Base-by-base conservation (phyloP, 2,888 invertebrate species). In the Chesias legatella region DNA sequence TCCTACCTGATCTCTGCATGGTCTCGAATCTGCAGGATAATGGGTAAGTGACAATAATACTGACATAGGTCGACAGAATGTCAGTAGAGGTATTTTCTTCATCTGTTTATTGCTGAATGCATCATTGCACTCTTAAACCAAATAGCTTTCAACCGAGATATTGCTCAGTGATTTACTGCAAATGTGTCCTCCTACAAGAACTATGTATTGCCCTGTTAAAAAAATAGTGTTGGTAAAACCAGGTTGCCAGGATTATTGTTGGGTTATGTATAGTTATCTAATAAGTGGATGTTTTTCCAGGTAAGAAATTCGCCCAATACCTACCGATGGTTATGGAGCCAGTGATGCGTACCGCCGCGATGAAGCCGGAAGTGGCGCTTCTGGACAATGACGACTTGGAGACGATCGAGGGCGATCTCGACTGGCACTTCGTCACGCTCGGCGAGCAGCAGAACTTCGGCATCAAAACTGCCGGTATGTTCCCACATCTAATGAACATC, bases 1-100 rank as follows among this genome's bases (percentile, higher is more conserved):
- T 97, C 97, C 7, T 99, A 98, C 83, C 93, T 99, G 77, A 99
- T 99, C 57, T 97, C 98, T 0, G 98, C 99, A 0, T 99, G 99
- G 99, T 98, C 99, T 0, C 92, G 99, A 55, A 98, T 99, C 81
- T 99, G 99, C 86, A 98, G 98, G 82, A 95, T 98, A 62, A 90
- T 98, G 78, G 88, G 88, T 88, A 63, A 53, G 51, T 44, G 13
- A n/a, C n/a, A n/a, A n/a, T n/a, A n/a, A n/a, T n/a, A n/a, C n/a
- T n/a, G n/a, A n/a, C n/a, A n/a, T n/a, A n/a, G n/a, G n/a, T n/a
- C n/a, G n/a, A n/a, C n/a, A n/a, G n/a, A n/a, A n/a, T n/a, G n/a
- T n/a, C n/a, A n/a, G n/a, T n/a, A n/a, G n/a, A n/a, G n/a, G n/a
- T n/a, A n/a, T n/a, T n/a, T n/a, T n/a, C n/a, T n/a, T n/a, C n/a